Evolutionary conservation across 1,140 invertebrate genomes (phyloP).

Genomic region (Sinonovacula constricta): DNA sequence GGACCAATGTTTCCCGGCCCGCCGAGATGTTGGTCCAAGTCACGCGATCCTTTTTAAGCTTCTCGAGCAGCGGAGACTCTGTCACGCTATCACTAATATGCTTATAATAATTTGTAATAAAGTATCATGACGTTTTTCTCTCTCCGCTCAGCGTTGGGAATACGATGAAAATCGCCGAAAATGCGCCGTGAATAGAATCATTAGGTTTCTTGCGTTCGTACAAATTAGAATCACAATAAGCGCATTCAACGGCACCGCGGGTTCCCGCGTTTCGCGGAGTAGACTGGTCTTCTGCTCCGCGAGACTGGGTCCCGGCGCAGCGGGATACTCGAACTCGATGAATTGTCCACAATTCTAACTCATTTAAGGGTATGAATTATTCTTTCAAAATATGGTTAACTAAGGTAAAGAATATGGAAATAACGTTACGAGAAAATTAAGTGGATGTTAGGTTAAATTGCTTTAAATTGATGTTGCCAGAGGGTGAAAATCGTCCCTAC

Average conservation of each 20-base stretch:
- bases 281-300: not conserved
- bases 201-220: slow-evolving; percentile 40
- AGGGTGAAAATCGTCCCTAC: too few relatives aligned
- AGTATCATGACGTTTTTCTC: slow-evolving; percentile 54
- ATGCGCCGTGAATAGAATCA: slow-evolving; percentile 63
- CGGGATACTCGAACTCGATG: slow-evolving; percentile 15
- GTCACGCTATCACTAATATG: slow-evolving; percentile 65
- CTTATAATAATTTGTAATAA: slow-evolving; percentile 68
- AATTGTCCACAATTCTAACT: slow-evolving; percentile 13
- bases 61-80: too few relatives aligned
- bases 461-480: too few relatives aligned
- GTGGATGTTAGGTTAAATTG: too few relatives aligned
- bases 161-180: slow-evolving; percentile 55
- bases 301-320: slow-evolving; percentile 2
- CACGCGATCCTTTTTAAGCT: too few relatives aligned
- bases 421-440: too few relatives aligned
- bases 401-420: slow-evolving; percentile 52
- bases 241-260: too few relatives aligned
- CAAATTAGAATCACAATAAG: slow-evolving; percentile 20
- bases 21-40: too few relatives aligned
- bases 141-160: slow-evolving; percentile 50
- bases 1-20: too few relatives aligned
- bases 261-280: not conserved
- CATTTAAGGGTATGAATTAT: slow-evolving; percentile 34
- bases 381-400: slow-evolving; percentile 46